Evolutionary conservation across 2,113 vertebrate genomes (phyloP), one percentile per base, ranked within the genome.

Genomic region (Formicarius rufipectus): DNA sequence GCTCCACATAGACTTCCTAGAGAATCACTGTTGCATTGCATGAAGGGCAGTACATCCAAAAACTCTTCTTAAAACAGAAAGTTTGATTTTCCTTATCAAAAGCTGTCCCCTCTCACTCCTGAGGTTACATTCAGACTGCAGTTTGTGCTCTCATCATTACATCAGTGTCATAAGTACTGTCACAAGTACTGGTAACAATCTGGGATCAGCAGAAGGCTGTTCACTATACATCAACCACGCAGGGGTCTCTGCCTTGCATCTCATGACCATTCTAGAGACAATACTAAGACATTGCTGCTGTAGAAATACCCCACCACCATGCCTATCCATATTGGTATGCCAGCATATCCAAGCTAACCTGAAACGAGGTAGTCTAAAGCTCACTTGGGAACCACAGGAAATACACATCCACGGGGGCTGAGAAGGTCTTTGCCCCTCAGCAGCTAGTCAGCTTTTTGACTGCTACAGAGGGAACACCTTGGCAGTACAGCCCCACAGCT

Each of bases 21-120:
- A 47, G 85, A 64, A 67, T 9, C 10, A 22, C 11, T 44, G 6
- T 44, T 59, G 37, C 0, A 0, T n/a, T 68, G 31, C 19, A 50
- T 10, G 35, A 45, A 0, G 0, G 11, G 7, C 47, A 56, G 58
- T 39, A 87, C 14, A 30, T 44, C 17, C 58, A 27, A 86, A 50
- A n/a, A 25, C 9, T 40, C 31, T 56, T 67, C 56, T 52, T 44
- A 86, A 60, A 90, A 81, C 8, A 92, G 23, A 42, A 86, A 75
- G 20, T 37, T 67, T 20, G 20, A 13, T 40, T 82, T 74, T 63
- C 5, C 33, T 78, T 67, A 42, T 37, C 10, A 44, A 58, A 56
- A 31, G 14, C 7, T 69, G 50, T 14, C 8, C 23, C 7, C 8
- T 69, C 12, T 78, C 35, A 56, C 19, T 66, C 10, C 71, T 73